These are phyloP conservation scores for Otus sunia DNA, from an alignment of 2,113 vertebrate genomes.

Conservation along the genomic window DNA sequence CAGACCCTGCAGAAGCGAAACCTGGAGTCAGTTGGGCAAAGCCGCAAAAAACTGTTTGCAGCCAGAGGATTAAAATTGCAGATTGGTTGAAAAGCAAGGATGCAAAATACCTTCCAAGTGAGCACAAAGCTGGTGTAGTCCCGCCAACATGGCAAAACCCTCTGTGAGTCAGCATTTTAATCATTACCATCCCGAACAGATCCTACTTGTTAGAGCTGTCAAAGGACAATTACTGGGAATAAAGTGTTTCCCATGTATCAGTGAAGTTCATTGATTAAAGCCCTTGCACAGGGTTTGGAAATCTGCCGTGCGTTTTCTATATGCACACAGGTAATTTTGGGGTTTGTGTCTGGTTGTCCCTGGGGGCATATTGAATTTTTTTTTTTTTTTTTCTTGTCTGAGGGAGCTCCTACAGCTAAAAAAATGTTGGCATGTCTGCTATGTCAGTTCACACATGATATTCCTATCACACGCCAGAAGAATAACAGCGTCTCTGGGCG, in stretches of 20 bases:
- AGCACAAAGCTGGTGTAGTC: slow-evolving; percentile 22
- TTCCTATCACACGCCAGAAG: neutral
- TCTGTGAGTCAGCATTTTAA: slow-evolving; percentile 60
- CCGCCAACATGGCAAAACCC: slow-evolving; percentile 18
- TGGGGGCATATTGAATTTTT: neutral
- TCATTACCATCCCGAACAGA: slow-evolving; percentile 23
- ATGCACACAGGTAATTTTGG: neutral
- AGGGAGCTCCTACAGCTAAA: neutral
- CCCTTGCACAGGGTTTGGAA: neutral
- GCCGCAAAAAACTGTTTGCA: slow-evolving; percentile 43
- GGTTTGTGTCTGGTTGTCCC: neutral
- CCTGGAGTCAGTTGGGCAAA: slow-evolving; percentile 52
- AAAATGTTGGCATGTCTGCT: neutral
- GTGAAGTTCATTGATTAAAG: neutral
- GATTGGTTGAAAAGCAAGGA: slow-evolving; percentile 57
- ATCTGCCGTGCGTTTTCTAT: neutral
- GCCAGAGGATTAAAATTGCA: slow-evolving; percentile 56
- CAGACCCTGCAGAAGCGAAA: slow-evolving; percentile 54
- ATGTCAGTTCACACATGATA: slow-evolving; percentile 17
- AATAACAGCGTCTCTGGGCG: neutral
- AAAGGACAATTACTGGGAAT: slow-evolving; percentile 24
- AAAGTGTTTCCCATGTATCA: neutral
- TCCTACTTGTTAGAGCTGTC: slow-evolving; percentile 18
- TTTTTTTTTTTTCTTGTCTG: neutral
- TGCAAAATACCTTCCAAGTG: slow-evolving; percentile 66